Evolutionary conservation across 1,140 invertebrate species (phyloP).

Genomic region (Anagrus nilaparvatae): DNA sequence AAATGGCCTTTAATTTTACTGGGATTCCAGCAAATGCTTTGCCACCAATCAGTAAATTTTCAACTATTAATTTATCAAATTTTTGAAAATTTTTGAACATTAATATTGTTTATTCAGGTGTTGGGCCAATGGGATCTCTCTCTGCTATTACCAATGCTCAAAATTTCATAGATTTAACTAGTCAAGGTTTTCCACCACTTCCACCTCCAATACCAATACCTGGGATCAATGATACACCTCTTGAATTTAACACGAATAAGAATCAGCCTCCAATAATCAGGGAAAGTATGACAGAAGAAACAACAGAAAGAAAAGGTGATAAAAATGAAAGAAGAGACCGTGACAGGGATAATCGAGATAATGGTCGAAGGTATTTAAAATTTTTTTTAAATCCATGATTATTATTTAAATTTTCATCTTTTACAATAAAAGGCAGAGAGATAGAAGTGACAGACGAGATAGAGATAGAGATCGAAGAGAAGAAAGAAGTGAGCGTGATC

Average conservation of each 20-base stretch:
- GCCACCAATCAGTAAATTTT: constrained; percentile 33
- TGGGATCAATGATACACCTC: constrained; percentile 54
- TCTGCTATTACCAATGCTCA: constrained; percentile 36
- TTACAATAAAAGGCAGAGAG: constrained; percentile 16
- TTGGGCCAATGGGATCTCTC: constrained; percentile 38
- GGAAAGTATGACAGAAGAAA: constrained; percentile 37
- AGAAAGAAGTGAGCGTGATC: constrained; percentile 34
- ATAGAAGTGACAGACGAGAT: constrained; percentile 35
- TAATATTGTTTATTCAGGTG: constrained; percentile 22
- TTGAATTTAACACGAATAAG: constrained; percentile 59
- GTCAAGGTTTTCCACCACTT: constrained; percentile 38
- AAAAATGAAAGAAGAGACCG: constrained; percentile 36
- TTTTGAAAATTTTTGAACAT: neutral
- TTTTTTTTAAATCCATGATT: neutral
- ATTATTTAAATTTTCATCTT: neutral
- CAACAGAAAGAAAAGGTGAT: constrained; percentile 34
- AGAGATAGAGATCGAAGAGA: constrained; percentile 37
- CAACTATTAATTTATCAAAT: neutral
- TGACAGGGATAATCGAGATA: constrained; percentile 31
- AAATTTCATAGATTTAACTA: constrained; percentile 40
- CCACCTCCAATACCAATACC: constrained; percentile 39
- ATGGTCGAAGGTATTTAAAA: constrained; percentile 25
- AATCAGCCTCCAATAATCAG: constrained; percentile 48
- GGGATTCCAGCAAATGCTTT: constrained; percentile 37
- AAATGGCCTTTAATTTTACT: constrained; percentile 42